Percentiles rank a stretch among this genome's conserved stretches.
phyloP scores from a whole-genome alignment of 2,797 vertebrate genomes.

The Muraenolepis orangiensis region DNA sequence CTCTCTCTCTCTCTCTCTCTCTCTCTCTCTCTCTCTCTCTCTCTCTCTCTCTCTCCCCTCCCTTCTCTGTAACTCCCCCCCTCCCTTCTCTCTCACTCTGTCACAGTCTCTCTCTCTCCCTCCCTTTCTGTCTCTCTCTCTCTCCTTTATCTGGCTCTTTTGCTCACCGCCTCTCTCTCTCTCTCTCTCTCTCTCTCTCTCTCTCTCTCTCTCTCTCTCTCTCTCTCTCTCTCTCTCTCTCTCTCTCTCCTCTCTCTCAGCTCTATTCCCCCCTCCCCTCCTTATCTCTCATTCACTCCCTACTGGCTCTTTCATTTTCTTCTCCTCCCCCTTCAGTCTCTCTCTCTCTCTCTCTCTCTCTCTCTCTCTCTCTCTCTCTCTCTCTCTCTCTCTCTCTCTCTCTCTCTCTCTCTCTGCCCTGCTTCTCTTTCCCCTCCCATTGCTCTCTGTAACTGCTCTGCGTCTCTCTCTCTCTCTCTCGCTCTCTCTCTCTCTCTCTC shows the following conservation, averaged over 20 bases:
- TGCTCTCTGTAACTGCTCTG: background rate
- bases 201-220: slow-evolving; percentile 4
- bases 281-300: background rate
- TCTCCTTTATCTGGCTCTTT: background rate
- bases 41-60: slow-evolving; percentile 9
- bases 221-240: slow-evolving; percentile 8
- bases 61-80: slow-evolving; percentile 15
- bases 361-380: background rate
- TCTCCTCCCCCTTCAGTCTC: background rate
- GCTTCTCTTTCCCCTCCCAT: background rate
- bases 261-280: too few relatives aligned
- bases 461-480: background rate
- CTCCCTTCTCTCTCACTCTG: slow-evolving; percentile 12
- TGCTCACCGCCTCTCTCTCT: too few relatives aligned
- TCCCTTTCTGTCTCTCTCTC: background rate
- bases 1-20: slow-evolving; percentile 11
- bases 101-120: slow-evolving; percentile 12
- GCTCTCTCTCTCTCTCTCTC: slow-evolving; percentile 1
- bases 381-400: slow-evolving; percentile 16
- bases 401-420: slow-evolving; percentile 3
- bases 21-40: slow-evolving; percentile 10
- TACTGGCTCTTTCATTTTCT: background rate
- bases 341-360: too few relatives aligned
- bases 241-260: slow-evolving; percentile 1
- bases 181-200: slow-evolving; percentile 10